A percentile compares a stretch with the other conserved stretches of the same genome.
Evolutionary conservation across 2,797 vertebrate species (phyloP).

Genomic region (Rhincodon typus): DNA sequence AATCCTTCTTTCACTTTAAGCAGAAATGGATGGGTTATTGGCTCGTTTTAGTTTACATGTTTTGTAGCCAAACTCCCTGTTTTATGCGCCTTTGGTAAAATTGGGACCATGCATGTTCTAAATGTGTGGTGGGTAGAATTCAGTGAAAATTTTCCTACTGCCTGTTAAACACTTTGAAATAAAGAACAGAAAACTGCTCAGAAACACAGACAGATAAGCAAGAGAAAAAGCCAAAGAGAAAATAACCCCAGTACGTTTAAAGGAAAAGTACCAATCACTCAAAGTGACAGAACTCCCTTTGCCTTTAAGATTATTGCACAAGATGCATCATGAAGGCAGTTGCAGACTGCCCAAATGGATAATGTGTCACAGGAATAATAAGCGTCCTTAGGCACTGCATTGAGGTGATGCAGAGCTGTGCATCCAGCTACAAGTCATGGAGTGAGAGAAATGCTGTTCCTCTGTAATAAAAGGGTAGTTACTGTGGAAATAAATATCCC

Average conservation of each 20-base stretch:
- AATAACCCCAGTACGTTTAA: not conserved
- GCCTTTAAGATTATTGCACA: not conserved
- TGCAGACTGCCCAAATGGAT: not conserved
- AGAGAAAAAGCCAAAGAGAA: not conserved
- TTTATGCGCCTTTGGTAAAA: not conserved
- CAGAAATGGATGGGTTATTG: not conserved
- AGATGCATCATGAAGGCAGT: not conserved
- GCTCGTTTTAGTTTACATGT: not conserved
- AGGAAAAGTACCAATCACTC: not conserved
- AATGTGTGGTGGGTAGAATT: not conserved
- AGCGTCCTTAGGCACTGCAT: not conserved
- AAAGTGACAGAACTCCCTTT: not conserved
- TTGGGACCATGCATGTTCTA: not conserved
- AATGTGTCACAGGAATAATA: conserved; percentile 2
- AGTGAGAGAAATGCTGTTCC: not conserved
- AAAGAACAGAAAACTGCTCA: not conserved
- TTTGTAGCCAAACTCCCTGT: not conserved
- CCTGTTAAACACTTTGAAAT: not conserved
- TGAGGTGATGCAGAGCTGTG: not conserved
- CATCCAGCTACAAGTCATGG: not conserved
- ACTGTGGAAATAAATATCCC: conserved; percentile 6
- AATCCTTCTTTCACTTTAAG: not conserved
- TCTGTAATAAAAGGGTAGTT: not conserved
- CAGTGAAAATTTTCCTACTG: not conserved
- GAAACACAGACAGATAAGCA: not conserved